Base-by-base conservation (phyloP, 2,888 invertebrate species). In the Drosophila parthenogenetica region DNA sequence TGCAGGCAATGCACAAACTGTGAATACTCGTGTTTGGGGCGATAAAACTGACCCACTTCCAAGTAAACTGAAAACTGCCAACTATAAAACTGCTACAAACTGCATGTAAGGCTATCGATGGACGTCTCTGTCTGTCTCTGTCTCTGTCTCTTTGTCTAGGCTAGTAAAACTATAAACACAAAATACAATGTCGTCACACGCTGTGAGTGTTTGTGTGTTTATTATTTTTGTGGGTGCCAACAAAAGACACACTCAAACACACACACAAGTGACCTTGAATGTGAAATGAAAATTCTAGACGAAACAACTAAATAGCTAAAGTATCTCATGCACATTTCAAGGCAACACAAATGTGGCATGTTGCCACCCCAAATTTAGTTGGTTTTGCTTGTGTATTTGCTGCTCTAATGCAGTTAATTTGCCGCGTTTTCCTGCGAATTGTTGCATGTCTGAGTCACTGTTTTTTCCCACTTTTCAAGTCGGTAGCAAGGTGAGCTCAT, bases 31-130 rank as follows among this genome's bases (percentile, higher is more conserved):
- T 42, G 16, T 32, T 43, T 58, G 64, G 63, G 49, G 72, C 81
- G 85, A 89, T 89, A 83, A 88, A 85, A 86, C 75, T 89, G 85
- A 86, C 85, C 85, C 89, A 86, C 78, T 89, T 85, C 65, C 58
- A 46, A 57, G 54, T 45, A 13, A 59, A 65, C 22, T 22, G 22
- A 22, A 22, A 22, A 22, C 22, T 22, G 22, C 22, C 22, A 22
- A 22, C 51, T 69, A 35, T 35, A 53, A 53, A 46, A 25, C 25
- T 25, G 5, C 5, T 5, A 25, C 25, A 25, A 59, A 66, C 51
- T 69, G 65, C 72, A 66, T 39, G 39, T 53, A 67, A 77, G 62
- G 79, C 75, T 75, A 69, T 29, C 58, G 54, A 46, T 68, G 73
- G 60, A 53, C 35, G 43, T 22, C 19, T 37, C 43, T 29, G 22